A percentile compares a stretch with the other conserved stretches of the same genome.
Conservation (phyloP, 2,888 invertebrate species). For the Thera britannica region DNA sequence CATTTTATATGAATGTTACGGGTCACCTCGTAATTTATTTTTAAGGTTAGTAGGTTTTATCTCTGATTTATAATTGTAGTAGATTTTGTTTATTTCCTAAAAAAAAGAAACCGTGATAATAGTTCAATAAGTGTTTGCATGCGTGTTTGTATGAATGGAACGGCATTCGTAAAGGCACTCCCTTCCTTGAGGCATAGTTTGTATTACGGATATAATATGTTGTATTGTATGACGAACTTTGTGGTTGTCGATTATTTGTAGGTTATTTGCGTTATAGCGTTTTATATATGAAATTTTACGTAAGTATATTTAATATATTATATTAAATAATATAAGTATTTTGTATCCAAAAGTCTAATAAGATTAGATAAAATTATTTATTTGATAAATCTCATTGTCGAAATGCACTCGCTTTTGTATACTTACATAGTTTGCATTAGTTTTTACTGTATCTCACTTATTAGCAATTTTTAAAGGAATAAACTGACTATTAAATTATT, state of each 20-base stretch:
- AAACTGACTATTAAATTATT: not conserved
- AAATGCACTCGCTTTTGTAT: constrained; percentile 36
- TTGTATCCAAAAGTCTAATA: constrained; percentile 43
- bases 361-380: constrained; percentile 38
- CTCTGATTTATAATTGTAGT: constrained; percentile 72
- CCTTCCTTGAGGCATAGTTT: constrained; percentile 74
- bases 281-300: constrained; percentile 53
- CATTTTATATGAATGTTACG: constrained; percentile 69
- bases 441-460: not conserved
- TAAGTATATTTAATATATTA: constrained; percentile 46
- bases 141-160: constrained; percentile 68
- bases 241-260: constrained; percentile 71
- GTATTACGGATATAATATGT: constrained; percentile 52
- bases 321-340: constrained; percentile 41
- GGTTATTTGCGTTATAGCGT: constrained; percentile 67
- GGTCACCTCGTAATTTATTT: constrained; percentile 78
- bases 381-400: constrained; percentile 51
- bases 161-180: constrained; percentile 79
- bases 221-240: constrained; percentile 64
- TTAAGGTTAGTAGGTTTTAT: constrained; percentile 81
- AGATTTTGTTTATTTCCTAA: constrained; percentile 72
- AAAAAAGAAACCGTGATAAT: constrained; percentile 81
- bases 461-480: not conserved
- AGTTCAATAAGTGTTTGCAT: constrained; percentile 78
- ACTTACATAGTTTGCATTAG: not conserved